Base-by-base conservation (phyloP, 2,113 vertebrate species). In the Polypterus senegalus region DNA sequence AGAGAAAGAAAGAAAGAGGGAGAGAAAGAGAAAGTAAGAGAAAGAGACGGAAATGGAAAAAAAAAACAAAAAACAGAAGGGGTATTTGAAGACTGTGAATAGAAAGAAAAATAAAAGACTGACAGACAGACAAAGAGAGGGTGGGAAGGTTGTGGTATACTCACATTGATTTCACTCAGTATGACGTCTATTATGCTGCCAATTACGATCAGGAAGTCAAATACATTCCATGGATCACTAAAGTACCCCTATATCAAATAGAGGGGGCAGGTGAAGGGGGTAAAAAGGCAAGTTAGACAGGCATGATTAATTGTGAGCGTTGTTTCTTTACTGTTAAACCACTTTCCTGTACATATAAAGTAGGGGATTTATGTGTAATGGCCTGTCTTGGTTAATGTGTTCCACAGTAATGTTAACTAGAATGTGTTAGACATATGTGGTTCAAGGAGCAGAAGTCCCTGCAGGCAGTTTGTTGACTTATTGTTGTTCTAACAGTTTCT, bases 171-270 rank as follows among this genome's bases (percentile, higher is more conserved):
- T 76, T 99, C 96, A 97, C 96, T 99, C 87, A 99, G 96, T 93
- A 99, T 97, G 93, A 97, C 93, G 91, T 97, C 95, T 91, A 97
- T 97, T 86, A 99, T 93, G 94, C 96, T 99, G 90, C 96, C 96
- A 96, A 99, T 98, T 88, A 99, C 96, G 93, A 99, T 98, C 89
- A 99, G 94, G 93, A 97, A 99, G 93, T 98, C 96, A 97, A 99
- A 99, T 87, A 99, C 94, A 97, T 99, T 99, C 95, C 95, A 98
- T 85, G 96, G 94, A 92, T 98, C 96, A 97, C 95, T 98, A 97
- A 98, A 99, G 92, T 98, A 97, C 85, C 95, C 96, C 96, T 98
- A 94, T 84, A 96, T 86, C 87, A 88, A 91, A 90, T 87, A 87
- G 92, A 79, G 77, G 88, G 76, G 77, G 87, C 84, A 87, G 91